Evolutionary conservation across 2,888 invertebrate species (phyloP).

Genomic region (Torymus auratus): DNA sequence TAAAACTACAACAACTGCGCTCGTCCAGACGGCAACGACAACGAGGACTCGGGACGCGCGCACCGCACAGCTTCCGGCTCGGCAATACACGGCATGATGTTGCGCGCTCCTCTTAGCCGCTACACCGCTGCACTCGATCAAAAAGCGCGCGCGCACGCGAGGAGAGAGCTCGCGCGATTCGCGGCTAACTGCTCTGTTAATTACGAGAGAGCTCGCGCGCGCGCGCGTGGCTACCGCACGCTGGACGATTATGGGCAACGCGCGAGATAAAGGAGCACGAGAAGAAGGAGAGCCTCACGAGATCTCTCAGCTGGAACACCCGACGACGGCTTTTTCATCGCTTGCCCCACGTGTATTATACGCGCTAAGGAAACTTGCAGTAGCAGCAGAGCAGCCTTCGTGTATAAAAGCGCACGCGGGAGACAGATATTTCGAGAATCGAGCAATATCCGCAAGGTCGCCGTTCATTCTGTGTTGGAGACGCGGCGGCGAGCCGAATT

Average conservation of each 20-base stretch:
- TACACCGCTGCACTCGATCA: conserved; percentile 20
- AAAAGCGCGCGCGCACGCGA: conserved; percentile 7
- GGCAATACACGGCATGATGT: conserved; percentile 22
- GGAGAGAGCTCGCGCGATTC: conserved; percentile 31
- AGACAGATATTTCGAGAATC: too few species aligned
- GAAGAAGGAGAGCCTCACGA: not conserved
- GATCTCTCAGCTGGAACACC: conserved; percentile 7
- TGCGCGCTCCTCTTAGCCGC: too few species aligned
- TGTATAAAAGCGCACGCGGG: too few species aligned
- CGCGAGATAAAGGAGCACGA: not conserved
- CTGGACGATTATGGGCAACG: conserved; percentile 37
- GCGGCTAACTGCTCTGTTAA: conserved; percentile 53
- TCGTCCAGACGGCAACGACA: too few species aligned
- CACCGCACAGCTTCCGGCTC: conserved; percentile 16
- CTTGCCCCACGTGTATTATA: not conserved
- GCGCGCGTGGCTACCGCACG: not conserved
- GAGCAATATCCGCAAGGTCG: too few species aligned
- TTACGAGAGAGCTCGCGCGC: conserved; percentile 21
- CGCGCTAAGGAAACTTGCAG: not conserved
- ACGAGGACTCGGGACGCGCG: too few species aligned
- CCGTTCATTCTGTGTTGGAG: too few species aligned
- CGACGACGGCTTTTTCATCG: conserved; percentile 30
- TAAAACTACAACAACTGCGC: too few species aligned
- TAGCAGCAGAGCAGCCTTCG: too few species aligned
- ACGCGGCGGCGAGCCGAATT: too few species aligned